These are phyloP conservation scores for Agelaius tricolor DNA, from an alignment of 2,113 vertebrate species.

Conservation along the genomic window DNA sequence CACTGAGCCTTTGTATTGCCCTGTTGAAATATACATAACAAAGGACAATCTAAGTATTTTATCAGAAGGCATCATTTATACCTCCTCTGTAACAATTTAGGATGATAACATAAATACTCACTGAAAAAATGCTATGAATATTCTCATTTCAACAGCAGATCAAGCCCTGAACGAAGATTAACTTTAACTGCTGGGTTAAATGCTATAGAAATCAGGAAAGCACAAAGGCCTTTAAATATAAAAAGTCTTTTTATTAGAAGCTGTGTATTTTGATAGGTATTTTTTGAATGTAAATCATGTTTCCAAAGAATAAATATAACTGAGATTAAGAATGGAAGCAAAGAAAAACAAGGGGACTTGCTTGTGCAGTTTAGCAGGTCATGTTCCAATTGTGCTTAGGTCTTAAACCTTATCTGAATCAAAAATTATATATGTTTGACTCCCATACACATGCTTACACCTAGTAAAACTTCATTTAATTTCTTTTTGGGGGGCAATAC, in stretches of 20 bases:
- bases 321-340: neutral
- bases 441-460: neutral
- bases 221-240: neutral
- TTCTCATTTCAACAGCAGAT: neutral
- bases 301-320: neutral
- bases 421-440: neutral
- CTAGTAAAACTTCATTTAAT: neutral
- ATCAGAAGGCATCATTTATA: neutral
- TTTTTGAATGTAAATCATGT: neutral
- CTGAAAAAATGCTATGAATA: neutral
- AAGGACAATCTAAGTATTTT: neutral
- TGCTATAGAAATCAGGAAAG: neutral
- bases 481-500: neutral
- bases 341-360: neutral
- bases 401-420: neutral
- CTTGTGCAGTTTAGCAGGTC: neutral
- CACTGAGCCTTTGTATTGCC: neutral
- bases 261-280: neutral
- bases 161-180: neutral
- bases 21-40: neutral
- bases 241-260: neutral
- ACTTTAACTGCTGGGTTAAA: neutral
- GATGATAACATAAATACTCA: neutral
- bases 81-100: neutral
- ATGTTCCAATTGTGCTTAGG: neutral